phyloP scores from a whole-genome alignment of 2,113 vertebrate genomes.

The Oceanodroma tethys region DNA sequence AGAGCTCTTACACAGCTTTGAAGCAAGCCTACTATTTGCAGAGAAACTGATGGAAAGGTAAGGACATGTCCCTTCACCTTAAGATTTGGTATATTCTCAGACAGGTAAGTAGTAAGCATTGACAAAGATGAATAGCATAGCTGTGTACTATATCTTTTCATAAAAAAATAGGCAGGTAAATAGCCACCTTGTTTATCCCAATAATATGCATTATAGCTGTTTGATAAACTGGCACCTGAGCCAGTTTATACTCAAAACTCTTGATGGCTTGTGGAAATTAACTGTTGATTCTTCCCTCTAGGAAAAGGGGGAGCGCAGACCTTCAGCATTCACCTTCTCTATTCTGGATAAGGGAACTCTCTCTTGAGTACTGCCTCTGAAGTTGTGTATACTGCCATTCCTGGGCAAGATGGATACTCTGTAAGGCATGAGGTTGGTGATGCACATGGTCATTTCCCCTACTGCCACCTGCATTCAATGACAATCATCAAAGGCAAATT shows the following conservation, averaged over 20 bases:
- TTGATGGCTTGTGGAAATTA: background rate
- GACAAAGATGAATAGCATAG: background rate
- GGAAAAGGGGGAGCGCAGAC: background rate
- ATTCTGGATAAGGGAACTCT: background rate
- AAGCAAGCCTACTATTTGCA: background rate
- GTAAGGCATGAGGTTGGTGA: background rate
- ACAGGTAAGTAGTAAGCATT: background rate
- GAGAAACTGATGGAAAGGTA: background rate
- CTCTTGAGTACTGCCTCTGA: background rate
- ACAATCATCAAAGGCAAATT: background rate
- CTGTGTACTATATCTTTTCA: background rate
- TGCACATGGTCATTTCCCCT: background rate
- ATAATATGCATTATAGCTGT: background rate
- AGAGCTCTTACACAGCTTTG: background rate
- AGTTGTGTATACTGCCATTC: background rate
- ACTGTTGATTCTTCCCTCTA: background rate
- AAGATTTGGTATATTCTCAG: background rate
- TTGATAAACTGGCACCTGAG: background rate
- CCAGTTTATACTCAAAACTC: background rate
- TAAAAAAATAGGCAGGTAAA: background rate
- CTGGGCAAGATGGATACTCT: background rate
- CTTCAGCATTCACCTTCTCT: background rate
- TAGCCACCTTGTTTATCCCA: background rate
- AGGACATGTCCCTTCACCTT: background rate
- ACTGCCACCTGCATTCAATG: background rate